phyloP scores from a whole-genome alignment of 2,797 vertebrate genomes.

The Halcyon leucocephala region DNA sequence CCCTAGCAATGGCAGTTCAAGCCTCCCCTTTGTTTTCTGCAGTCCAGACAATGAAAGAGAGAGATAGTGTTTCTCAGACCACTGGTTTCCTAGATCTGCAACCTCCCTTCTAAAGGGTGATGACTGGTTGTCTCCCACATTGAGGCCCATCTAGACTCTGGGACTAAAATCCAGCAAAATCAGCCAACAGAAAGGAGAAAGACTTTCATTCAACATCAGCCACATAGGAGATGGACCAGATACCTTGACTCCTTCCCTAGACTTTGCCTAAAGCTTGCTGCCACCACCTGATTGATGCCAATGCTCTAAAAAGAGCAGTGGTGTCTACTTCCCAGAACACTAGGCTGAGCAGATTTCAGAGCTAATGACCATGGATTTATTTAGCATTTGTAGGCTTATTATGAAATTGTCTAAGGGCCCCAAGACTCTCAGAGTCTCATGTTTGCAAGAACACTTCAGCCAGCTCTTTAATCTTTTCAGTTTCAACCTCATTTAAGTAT shows the following conservation, averaged over 20 bases:
- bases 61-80: background rate
- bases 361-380: constrained; percentile 31
- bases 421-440: background rate
- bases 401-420: constrained; percentile 13
- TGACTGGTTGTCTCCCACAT: background rate
- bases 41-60: background rate
- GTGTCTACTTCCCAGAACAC: background rate
- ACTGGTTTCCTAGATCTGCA: background rate
- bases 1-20: background rate
- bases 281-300: background rate
- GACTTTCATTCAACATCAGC: background rate
- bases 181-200: background rate
- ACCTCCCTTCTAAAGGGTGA: background rate
- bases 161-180: background rate
- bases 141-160: background rate
- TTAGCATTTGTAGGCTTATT: constrained; percentile 33
- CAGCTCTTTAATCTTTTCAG: constrained; percentile 60
- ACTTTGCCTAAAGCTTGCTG: background rate
- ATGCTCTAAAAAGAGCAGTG: background rate
- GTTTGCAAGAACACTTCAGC: constrained; percentile 37
- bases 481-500: constrained; percentile 57
- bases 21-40: background rate
- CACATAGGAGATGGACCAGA: background rate
- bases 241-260: background rate
- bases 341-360: background rate